Base-by-base conservation (phyloP, 2,113 vertebrate species). In the Gobio gobio region DNA sequence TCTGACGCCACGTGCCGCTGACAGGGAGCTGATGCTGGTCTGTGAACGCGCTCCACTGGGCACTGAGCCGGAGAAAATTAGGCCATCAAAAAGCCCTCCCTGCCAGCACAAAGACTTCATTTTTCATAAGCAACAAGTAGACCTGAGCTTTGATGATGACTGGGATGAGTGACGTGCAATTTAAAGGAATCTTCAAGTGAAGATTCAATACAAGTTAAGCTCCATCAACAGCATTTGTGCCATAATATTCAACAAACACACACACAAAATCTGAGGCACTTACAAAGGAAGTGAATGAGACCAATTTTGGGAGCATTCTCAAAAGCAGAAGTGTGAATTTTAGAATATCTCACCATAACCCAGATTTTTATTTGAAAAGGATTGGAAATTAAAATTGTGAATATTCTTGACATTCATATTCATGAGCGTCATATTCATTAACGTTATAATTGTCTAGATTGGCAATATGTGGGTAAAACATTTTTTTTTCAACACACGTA, bases 91-190 rank as follows among this genome's bases (percentile, higher is more conserved):
- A n/a, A 84, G 29, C 22, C 10, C 26, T 45, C 74, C 18, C 61
- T 73, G 24, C 66, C 45, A 64, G 4, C 12, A 76, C 33, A 22
- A 73, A 82, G 29, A 86, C 59, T 74, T 24, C 22, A 58, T 43
- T 29, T 74, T 81, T 81, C 66, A 64, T 59, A 29, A 40, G 58
- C 45, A 75, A 76, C 66, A 84, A 45, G 68, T 81, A 40, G 29
- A 72, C 29, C 76, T 59, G 63, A 74, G 61, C 56, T 74, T 56
- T 45, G 59, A 83, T 63, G 54, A 56, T 56, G n/a, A 45, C 64
- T 68, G 64, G 29, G 29, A 36, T 3, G 3, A 66, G 36, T 70
- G 64, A 36, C 45, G 36, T 20, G 29, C 16, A 10, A 36, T 68
- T 68, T 36, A 36, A 68, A 68, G 2, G 5, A 64, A 64, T 64